A percentile compares a stretch with the other conserved stretches of the same genome.
Conservation (phyloP, 2,888 invertebrate genomes). For the Drosophila niveifrons region DNA sequence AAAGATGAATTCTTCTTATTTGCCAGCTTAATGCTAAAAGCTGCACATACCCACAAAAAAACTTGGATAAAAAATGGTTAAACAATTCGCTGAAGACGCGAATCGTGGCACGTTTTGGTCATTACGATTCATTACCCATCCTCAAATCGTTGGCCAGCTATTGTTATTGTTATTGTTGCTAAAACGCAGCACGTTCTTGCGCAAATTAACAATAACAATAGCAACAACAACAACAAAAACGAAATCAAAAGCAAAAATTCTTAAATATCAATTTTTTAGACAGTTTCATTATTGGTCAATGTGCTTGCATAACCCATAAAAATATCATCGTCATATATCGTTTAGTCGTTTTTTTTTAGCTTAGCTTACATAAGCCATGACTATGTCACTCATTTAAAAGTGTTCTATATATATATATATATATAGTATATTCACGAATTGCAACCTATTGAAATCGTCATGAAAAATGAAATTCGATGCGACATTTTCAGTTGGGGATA, state of each 20-base stretch:
- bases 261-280: conserved; percentile 36
- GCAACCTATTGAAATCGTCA: conserved; percentile 29
- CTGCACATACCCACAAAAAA: conserved; percentile 18
- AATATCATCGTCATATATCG: conserved; percentile 7
- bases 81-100: conserved; percentile 44
- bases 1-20: conserved; percentile 43
- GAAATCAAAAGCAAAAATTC: conserved; percentile 31
- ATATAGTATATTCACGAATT: conserved; percentile 15
- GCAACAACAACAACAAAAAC: conserved; percentile 23
- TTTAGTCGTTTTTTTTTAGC: conserved; percentile 13
- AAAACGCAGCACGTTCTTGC: conserved; percentile 53
- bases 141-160: conserved; percentile 47
- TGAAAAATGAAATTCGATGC: conserved; percentile 42
- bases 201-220: conserved; percentile 30
- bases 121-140: conserved; percentile 69
- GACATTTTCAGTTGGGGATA: conserved; percentile 56
- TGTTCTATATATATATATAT: conserved; percentile 46
- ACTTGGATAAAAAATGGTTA: conserved; percentile 22
- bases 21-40: conserved; percentile 15
- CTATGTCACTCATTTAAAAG: conserved; percentile 25
- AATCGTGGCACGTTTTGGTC: conserved; percentile 75
- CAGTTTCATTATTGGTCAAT: conserved; percentile 32
- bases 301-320: conserved; percentile 43
- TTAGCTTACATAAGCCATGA: conserved; percentile 47
- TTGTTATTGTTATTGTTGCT: conserved; percentile 23